Evolutionary conservation across 2,797 vertebrate species (phyloP), one percentile per base, ranked within the genome.

Genomic region (Mus spretus): DNA sequence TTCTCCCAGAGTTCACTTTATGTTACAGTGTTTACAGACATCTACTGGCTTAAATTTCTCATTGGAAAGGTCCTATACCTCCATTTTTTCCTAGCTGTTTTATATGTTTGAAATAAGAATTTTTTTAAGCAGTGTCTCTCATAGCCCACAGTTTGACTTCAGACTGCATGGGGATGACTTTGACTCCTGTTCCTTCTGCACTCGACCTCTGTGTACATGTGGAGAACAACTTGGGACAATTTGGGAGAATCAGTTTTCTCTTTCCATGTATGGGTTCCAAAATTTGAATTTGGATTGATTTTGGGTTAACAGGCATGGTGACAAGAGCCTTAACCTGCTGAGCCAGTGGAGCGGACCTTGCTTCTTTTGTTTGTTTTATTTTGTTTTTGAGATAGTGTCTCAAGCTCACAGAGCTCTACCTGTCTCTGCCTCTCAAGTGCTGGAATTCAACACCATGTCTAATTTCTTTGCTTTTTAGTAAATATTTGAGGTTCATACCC

Each of bases 401-500:
- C 59, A 84, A 31, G 37, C 59, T 85, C 61, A 67, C 63, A 50
- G 63, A 67, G 4, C 24, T 50, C 61, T 22, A 34, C 19, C 28
- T 84, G 40, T 63, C 40, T 67, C 61, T 67, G 61, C 40, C 61
- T 67, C 34, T 50, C 34, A n/a, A 72, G 34, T 87, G 13, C 20
- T 87, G 8, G 13, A 4, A 55, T 55, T 63, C 26, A 44, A 44
- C 9, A 63, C 37, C 40, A 13, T 84, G 59, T 65, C 37, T 47
- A 63, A 47, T 47, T 47, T 87, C 9, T 88, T 75, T 87, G 22
- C 31, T 31, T 87, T 47, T 65, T 65, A 47, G 40, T 50, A 89
- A 86, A 44, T 94, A 24, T 55, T 89, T 83, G 31, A 89, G 78
- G 22, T 93, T 87, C 86, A 47, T 89, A 19, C 63, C 19, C 13